These are phyloP conservation scores for Temnothorax longispinosus DNA, from an alignment of 1,140 invertebrate genomes.

Conservation along the genomic window DNA sequence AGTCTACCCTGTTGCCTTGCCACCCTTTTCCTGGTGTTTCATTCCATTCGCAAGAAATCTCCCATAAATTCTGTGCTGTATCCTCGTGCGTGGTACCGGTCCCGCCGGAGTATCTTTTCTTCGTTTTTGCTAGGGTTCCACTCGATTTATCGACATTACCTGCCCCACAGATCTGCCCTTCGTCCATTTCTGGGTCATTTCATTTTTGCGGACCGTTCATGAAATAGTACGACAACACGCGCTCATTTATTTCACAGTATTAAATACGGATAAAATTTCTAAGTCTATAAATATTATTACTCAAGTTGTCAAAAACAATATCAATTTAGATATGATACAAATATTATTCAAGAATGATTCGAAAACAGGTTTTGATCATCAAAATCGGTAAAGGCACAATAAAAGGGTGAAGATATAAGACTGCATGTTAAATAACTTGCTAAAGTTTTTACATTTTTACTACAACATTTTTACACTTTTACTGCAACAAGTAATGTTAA, in stretches of 20 bases:
- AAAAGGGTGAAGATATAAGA: not conserved
- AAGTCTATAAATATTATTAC: not conserved
- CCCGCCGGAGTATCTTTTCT: conserved; percentile 71
- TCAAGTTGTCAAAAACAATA: not conserved
- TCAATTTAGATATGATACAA: not conserved
- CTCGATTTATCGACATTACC: conserved; percentile 81
- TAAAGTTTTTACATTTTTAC: not conserved
- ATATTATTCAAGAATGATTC: conserved; percentile 1
- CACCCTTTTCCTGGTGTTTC: conserved; percentile 11
- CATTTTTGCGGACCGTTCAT: not conserved
- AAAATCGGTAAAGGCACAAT: not conserved
- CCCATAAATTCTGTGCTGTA: conserved; percentile 77
- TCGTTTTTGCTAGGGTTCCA: conserved; percentile 73
- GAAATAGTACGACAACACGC: conserved; percentile 19
- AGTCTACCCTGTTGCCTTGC: not conserved
- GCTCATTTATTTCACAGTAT: not conserved
- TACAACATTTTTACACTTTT: not conserved
- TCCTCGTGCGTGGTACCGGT: conserved; percentile 75
- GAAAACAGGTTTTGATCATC: not conserved
- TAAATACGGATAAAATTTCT: not conserved
- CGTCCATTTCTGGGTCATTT: conserved; percentile 36
- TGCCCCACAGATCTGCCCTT: not conserved
- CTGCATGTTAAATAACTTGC: not conserved
- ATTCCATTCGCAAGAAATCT: conserved; percentile 73
- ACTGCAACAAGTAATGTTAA: not conserved